Conservation (phyloP, 53 echinoderm and acorn worm species). For the Henricia sp. region DNA sequence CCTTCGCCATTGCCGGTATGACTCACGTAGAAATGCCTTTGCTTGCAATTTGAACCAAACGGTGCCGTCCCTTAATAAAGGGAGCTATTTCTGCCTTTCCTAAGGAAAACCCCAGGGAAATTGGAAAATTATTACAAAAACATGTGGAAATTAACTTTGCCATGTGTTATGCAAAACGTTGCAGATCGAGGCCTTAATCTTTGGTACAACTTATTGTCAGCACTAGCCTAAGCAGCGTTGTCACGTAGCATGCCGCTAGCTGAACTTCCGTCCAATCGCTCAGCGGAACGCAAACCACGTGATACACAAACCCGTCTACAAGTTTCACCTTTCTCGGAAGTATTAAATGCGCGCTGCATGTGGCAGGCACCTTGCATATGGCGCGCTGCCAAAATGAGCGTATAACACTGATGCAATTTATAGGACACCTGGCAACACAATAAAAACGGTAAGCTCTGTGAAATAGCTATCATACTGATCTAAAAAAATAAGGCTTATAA, state of each 20-base stretch:
- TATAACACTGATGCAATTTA: too few relatives aligned
- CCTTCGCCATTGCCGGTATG: not conserved
- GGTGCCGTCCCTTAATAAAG: not conserved
- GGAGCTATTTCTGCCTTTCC: not conserved
- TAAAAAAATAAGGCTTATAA: not conserved
- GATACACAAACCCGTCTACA: not conserved
- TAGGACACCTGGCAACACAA: too few relatives aligned
- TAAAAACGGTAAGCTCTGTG: not conserved
- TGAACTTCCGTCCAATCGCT: not conserved
- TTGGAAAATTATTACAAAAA: not conserved
- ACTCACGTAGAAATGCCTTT: not conserved
- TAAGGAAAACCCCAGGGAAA: not conserved
- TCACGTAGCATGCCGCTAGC: not conserved
- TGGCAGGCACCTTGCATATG: too few relatives aligned
- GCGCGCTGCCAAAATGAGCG: too few relatives aligned
- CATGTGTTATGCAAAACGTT: not conserved
- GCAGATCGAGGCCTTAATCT: not conserved
- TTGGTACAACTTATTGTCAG: not conserved
- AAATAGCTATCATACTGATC: not conserved
- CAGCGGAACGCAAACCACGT: not conserved
- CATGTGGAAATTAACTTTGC: not conserved
- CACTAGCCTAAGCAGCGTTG: too few relatives aligned
- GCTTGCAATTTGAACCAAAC: not conserved
- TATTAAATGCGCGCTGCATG: too few relatives aligned
- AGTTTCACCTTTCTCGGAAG: conserved; percentile 42